Evolutionary conservation across 2,888 invertebrate species (phyloP), one percentile per base, ranked within the genome.

Genomic region (Cordylochernes scorpioides): DNA sequence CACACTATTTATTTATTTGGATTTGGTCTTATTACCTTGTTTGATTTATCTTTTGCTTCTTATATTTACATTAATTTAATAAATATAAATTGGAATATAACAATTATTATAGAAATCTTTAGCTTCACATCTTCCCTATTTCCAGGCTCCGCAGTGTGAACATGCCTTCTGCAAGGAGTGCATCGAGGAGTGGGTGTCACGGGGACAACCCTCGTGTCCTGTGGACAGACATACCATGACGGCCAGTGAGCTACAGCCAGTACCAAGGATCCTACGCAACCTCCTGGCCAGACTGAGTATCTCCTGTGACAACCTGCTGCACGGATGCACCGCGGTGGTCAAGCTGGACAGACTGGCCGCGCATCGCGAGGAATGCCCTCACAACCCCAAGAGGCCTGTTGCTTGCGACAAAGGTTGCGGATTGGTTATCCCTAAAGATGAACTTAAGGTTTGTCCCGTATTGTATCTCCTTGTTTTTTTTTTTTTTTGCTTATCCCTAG

Each of bases 361-460:
- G 14, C 88, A 91, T 57, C 56, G 84, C 44, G 68, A 71, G 49
- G 86, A 86, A 55, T 91, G 91, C 59, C 73, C 73, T 55, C 73
- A 68, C 51, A 91, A 91, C 57, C 88, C 88, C 0, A 86, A 86
- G 54, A 64, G 82, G 47, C 84, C 84, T 10, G 66, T 84, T 47
- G 72, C 74, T 21, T 91, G 88, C 53, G 84, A 84, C 46, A 70
- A 73, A 41, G 88, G 88, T 13, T 91, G 88, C 48, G 86, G 84
- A 14, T 64, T 86, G 27, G 71, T 84, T 30, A 75, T 88, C 46
- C 86, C 88, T 7, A 88, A 86, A 57, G 86, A 88, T 57, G 84
- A 86, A 55, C 54, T 86, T 1, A 71, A 75, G 52, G 62, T 60
- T 36, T 39, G 40, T 38, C n/a, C 15, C 15, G 24, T n/a, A n/a